phyloP scores from a whole-genome alignment of 2,113 vertebrate genomes.

The Trogon melanurus region DNA sequence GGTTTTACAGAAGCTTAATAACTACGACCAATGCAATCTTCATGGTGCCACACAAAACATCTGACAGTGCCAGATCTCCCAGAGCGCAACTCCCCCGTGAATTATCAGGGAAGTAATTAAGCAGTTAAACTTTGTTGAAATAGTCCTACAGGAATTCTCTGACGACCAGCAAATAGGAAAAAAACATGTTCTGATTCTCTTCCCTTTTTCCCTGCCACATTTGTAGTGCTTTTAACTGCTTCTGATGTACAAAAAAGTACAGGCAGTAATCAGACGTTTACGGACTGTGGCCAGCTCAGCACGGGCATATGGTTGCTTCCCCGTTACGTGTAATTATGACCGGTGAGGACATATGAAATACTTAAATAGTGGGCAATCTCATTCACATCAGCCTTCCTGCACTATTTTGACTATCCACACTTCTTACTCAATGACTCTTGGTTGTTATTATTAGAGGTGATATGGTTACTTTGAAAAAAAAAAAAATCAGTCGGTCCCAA shows the following conservation, averaged over 20 bases:
- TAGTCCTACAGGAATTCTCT: not conserved
- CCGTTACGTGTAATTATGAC: not conserved
- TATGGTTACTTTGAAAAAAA: not conserved
- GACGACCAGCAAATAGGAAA: not conserved
- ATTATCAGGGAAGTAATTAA: not conserved
- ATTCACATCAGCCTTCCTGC: not conserved
- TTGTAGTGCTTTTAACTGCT: not conserved
- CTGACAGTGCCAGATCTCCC: not conserved
- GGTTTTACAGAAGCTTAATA: not conserved
- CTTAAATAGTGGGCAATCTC: not conserved
- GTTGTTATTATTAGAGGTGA: not conserved
- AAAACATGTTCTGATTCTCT: not conserved
- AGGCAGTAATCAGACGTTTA: not conserved
- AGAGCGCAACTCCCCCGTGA: not conserved
- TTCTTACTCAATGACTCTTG: not conserved
- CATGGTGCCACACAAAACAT: not conserved
- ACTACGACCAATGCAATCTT: not conserved
- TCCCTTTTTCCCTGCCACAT: not conserved
- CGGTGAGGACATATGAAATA: not conserved
- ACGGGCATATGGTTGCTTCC: not conserved
- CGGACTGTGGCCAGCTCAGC: accelerated
- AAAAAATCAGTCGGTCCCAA: not conserved
- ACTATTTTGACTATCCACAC: not conserved
- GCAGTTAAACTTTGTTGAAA: not conserved
- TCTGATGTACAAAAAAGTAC: not conserved